Evolutionary conservation across 2,113 vertebrate genomes (phyloP), one percentile per base, ranked within the genome.

Genomic region (Dendrocopos noguchii): DNA sequence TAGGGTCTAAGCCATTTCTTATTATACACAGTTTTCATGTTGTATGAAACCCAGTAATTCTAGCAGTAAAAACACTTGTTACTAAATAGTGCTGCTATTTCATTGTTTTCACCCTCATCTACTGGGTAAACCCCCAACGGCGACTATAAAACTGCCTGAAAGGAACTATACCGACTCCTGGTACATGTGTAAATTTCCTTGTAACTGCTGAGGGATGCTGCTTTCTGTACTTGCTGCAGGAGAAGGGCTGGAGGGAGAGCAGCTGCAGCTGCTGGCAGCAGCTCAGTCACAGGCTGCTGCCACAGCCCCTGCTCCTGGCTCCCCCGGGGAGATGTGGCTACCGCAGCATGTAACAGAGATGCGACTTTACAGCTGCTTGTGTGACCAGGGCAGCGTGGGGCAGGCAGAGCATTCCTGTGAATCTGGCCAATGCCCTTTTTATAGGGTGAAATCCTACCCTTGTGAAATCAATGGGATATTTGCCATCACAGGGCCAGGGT

Each of bases 31-130:
- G 21, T 53, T 92, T 93, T 81, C 65, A 42, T 4, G 3, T 60
- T 55, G 6, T 65, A 67, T 88, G 85, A 91, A 87, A 60, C 4
- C 0, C 61, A 71, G 10, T 65, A 34, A 81, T 91, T 90, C 87
- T 68, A 90, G 34, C 39, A 93, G 60, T 80, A 95, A 93, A 94
- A 84, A 9, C 55, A 44, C 60, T 50, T 59, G 60, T 33, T 81
- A 72, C 96, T 96, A 95, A 84, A 86, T 39, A 56, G 53, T 65
- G 52, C 36, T 83, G 74, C 96, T 95, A 95, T 97, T 97, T 97
- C 67, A 94, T 56, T 91, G 78, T 92, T 95, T 65, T 80, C 88
- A 91, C 73, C 64, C 61, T 94, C 60, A 53, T 68, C 88, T 97
- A 97, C 91, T 92, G 56, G 59, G 92, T 90, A 94, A 95, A 82